Conservation (phyloP, 1,140 invertebrate genomes). For the Tetramorium parvispinum region DNA sequence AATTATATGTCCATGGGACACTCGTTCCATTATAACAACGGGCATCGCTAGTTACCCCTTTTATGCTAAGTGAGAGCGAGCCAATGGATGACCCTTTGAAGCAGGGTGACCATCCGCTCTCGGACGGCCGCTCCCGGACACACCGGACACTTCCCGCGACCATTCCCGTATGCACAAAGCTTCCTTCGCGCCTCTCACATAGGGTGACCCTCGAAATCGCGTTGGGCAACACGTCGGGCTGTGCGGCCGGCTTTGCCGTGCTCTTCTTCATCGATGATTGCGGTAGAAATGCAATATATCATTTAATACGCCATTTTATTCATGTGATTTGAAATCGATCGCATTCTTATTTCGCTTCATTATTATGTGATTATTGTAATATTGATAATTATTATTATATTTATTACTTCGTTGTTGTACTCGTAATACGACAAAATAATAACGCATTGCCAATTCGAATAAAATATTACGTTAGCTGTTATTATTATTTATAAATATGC, state of each 20-base stretch:
- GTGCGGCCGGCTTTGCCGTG: neutral
- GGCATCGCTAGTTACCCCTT: constrained; percentile 82
- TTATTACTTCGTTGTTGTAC: neutral
- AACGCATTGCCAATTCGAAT: neutral
- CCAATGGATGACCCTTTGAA: constrained; percentile 81
- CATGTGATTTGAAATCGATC: neutral
- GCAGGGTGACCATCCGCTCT: constrained; percentile 70
- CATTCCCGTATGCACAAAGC: constrained; percentile 74
- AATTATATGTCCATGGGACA: constrained; percentile 84
- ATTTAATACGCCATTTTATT: constrained; percentile 1
- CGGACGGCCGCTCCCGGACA: constrained; percentile 71
- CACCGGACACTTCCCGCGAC: constrained; percentile 80
- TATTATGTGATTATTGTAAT: neutral
- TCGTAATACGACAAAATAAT: neutral
- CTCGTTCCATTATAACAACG: constrained; percentile 79
- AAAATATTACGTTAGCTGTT: neutral
- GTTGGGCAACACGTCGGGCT: constrained; percentile 1
- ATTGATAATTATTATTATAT: neutral
- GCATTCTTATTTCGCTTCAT: neutral
- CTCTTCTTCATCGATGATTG: neutral
- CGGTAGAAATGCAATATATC: neutral
- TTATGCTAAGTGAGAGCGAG: constrained; percentile 84
- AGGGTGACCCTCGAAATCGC: constrained; percentile 70
- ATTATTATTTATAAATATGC: neutral
- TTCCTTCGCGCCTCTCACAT: constrained; percentile 59